Evolutionary conservation across 1,140 invertebrate genomes (phyloP), one percentile per base, ranked within the genome.

Genomic region (Elysia chlorotica): DNA sequence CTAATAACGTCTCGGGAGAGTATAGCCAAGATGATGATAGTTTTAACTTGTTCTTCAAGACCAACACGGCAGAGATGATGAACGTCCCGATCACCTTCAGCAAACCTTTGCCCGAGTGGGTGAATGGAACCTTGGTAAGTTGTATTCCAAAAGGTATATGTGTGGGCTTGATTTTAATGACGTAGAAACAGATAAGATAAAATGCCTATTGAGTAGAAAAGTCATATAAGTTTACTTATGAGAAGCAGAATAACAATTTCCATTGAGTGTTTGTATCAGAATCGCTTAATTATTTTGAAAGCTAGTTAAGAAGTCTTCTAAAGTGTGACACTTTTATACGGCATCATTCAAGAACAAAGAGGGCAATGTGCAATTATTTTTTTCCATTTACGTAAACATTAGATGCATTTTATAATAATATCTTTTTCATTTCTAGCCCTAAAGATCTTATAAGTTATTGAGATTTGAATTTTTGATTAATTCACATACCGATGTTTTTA

Each of bases 71-170:
- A 19, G 57, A 71, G 31, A 41, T 71, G 37, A 2, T 31, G 25
- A 48, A 71, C 38, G 28, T 62, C 19, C 59, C 59, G 1, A 30
- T 71, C 5, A 31, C 36, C 6, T 71, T 71, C 38, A 14, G 48
- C 1, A 38, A 36, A 0, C 59, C 69, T 2, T 23, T 71, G 59
- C 69, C 69, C 1, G 1, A 10, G 17, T 71, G 69, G 69, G 17
- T 71, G 37, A 62, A 56, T 2, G 69, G 69, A 28, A 62, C 48
- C 21, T 35, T 71, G 28, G 69, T 71, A 71, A 48, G 69, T 71
- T 17, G 2, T 31, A 17, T 17, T 14, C 25, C 25, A 59, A 25
- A 10, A 10, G 25, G 14, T 25, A 17, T 10, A 10, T 59, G 6
- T 25, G 56, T 59, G 14, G 28, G 25, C n/a, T 48, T 10, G 10